Base-by-base conservation (phyloP, 2,888 invertebrate species). In the Agrotis clavis region DNA sequence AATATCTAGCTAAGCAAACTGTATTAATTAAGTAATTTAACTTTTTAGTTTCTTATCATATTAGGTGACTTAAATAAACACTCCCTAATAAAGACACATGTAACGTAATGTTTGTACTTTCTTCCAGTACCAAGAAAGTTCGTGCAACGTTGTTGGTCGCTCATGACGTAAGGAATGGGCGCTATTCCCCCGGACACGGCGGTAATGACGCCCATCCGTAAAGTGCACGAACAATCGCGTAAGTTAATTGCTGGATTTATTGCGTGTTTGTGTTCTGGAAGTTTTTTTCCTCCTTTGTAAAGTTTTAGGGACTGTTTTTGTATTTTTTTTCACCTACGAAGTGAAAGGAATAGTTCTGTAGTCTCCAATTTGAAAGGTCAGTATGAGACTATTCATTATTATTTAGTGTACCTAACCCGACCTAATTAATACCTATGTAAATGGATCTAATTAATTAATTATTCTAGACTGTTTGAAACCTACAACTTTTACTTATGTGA, bases 171-270 rank as follows among this genome's bases (percentile, higher is more conserved):
- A 77, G 19, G 18, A 50, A 82, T 82, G 63, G 16, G 48, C 54
- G 68, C 67, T 65, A 50, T 73, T 63, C 45, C 67, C 47, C n/a
- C 51, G 57, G 70, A 56, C 82, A 63, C 71, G 25, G 21, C 21
- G 21, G 57, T 84, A 82, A 82, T 71, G 85, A 53, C 30, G 9
- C 25, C 47, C 79, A 84, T 82, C 82, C 60, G 62, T 84, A 77
- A 68, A 77, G 59, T 54, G 63, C 68, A 78, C 63, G 60, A 65
- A 69, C 57, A 78, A 71, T 54, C 70, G 59, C 48, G 56, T 57
- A 65, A 70, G 68, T 82, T 82, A 81, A 84, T 82, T 84, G 25
- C 3, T 56, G 30, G 57, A 67, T 66, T 67, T 79, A 79, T 63
- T 51, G 18, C 50, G 53, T 60, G 62, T 79, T 68, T 72, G 13